Percentiles rank a stretch among this genome's conserved stretches.
Evolutionary conservation across 1,140 invertebrate species (phyloP).

Genomic region (Cydia pomonella): DNA sequence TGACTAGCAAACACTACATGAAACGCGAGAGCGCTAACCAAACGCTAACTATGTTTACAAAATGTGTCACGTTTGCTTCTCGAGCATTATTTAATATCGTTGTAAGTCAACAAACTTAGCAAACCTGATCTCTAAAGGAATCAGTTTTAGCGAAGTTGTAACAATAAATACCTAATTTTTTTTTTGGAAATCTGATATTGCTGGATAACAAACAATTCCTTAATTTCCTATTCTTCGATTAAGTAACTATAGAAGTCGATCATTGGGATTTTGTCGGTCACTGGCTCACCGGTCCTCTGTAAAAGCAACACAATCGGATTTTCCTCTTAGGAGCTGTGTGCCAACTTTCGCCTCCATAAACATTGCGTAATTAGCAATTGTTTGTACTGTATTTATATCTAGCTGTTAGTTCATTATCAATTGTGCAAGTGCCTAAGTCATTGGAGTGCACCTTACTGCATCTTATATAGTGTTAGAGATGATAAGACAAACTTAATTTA

Average conservation of each 20-base stretch:
- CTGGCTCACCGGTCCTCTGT: too few relatives aligned
- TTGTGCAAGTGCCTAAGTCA: slow-evolving; percentile 27
- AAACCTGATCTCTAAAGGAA: slow-evolving; percentile 6
- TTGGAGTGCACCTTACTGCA: slow-evolving; percentile 24
- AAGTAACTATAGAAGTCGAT: too few relatives aligned
- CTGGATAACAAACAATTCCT: too few relatives aligned
- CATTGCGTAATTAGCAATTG: slow-evolving; percentile 28
- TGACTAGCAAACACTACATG: slow-evolving; percentile 36
- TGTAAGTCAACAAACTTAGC: slow-evolving; percentile 39
- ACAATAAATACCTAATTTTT: not conserved
- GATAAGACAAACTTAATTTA: not conserved
- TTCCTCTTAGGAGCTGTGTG: slow-evolving; percentile 8
- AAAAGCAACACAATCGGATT: slow-evolving; percentile 3
- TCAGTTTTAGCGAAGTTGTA: not conserved
- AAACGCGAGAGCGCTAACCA: slow-evolving; percentile 51
- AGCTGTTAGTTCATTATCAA: slow-evolving; percentile 24
- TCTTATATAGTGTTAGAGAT: not conserved
- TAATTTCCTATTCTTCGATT: too few relatives aligned
- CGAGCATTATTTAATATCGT: slow-evolving; percentile 44
- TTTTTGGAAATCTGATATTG: not conserved
- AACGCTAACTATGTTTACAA: slow-evolving; percentile 70
- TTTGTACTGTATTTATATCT: slow-evolving; percentile 24
- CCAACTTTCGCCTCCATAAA: slow-evolving; percentile 32
- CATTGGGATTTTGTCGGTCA: too few relatives aligned
- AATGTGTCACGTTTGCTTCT: slow-evolving; percentile 68